Base-by-base conservation (phyloP, 2,888 invertebrate species). In the Drosophila lacicola region DNA sequence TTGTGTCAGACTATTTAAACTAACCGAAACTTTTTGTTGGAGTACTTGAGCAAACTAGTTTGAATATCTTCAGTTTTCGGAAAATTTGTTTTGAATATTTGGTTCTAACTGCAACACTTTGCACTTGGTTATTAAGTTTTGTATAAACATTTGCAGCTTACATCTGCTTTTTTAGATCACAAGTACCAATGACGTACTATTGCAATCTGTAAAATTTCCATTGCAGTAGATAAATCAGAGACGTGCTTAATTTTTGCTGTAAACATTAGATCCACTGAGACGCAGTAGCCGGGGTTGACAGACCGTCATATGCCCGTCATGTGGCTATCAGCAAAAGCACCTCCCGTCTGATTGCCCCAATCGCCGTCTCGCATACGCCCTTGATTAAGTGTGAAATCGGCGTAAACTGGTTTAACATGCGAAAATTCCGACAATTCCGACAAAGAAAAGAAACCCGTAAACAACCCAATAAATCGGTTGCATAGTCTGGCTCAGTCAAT, bases 261-360 rank as follows among this genome's bases (percentile, higher is more conserved):
- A 69, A 49, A 75, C 50, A 64, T 70, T 67, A 60, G 68, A 54
- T 54, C 36, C 51, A 49, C 57, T 62, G 47, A 66, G 70, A 57
- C 65, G 69, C 46, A 78, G 53, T 80, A 66, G 54, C 14, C 57
- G 19, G 33, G 58, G 56, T 46, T 63, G 63, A 57, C 54, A 49
- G 25, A 42, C 44, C 21, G 78, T 80, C 85, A 87, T 76, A 76
- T 46, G 76, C 71, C 67, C 61, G 82, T 82, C 87, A 79, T 75
- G 85, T 82, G 82, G 65, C 73, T 85, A 82, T 79, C 82, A 85
- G 61, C 63, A 56, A 39, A 49, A 42, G 53, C 25, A 9, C 29
- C 21, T 5, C 37, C 11, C n/a, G 10, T 4, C 42, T n/a, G n/a
- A n/a, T 53, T 33, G 33, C 37, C 13, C 45, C 37, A 10, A n/a